Evolutionary conservation across 2,888 invertebrate species (phyloP), one percentile per base, ranked within the genome.

Genomic region (Melangyna quadrimaculata): DNA sequence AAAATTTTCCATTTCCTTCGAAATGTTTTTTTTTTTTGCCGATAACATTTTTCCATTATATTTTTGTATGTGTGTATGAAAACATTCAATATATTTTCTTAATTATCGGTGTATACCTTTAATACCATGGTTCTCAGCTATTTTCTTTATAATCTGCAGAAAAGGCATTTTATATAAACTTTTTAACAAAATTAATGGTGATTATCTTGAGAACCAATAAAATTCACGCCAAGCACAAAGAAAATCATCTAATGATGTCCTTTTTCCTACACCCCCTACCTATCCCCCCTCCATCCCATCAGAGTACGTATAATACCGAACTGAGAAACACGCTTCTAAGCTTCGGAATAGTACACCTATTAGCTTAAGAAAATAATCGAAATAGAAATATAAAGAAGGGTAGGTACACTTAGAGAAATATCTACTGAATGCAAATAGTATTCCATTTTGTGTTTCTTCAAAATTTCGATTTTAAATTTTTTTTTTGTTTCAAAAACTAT

Each of bases 141-240:
- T 45, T 51, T 14, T 51, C 24, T 22, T 45, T 3, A 14, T 37
- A 65, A 53, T 53, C 63, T 35, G 51, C 19, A n/a, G n/a, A 63
- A 14, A 67, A 35, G 55, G 27, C 29, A 32, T 32, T 59, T 37
- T n/a, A 32, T 63, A 35, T 2, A 51, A 32, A 43, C 17, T 61
- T 69, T 73, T 57, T 48, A 37, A 61, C 24, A 48, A 45, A 83
- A 70, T 73, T 73, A 83, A 83, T 78, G 78, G 29, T 71, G 78
- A 83, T 78, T 78, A 78, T 83, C 78, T 70, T 74, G 48, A 63
- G 78, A 83, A 70, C 70, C 78, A 78, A 83, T 83, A 78, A 83
- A 78, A 83, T 71, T 78, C 78, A 78, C 78, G 22, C 74, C 74
- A 78, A 63, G 57, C 61, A 57, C 61, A 77, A 70, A 57, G 63